A percentile compares a stretch with the other conserved stretches of the same genome.
Conservation (phyloP, 2,113 vertebrate species). For the Myanophis thanlyinensis region DNA sequence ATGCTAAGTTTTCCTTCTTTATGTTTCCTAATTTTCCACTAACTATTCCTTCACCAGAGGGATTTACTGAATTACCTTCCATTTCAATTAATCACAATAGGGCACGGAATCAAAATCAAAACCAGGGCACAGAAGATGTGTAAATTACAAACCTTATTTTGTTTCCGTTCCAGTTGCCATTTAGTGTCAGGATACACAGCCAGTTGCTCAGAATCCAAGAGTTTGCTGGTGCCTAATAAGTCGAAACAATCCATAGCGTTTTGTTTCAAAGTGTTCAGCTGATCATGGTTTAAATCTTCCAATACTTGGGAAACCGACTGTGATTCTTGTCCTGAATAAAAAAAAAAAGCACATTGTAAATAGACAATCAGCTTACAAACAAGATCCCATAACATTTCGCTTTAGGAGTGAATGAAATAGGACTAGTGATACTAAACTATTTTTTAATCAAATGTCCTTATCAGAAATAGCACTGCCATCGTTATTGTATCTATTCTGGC, state of each 20-base stretch:
- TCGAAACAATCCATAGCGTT: background rate
- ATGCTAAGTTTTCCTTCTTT: background rate
- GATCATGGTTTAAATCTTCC: constrained; percentile 5
- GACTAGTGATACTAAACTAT: background rate
- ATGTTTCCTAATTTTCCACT: background rate
- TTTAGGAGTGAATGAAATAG: background rate
- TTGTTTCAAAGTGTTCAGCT: constrained; percentile 5
- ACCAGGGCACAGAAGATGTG: background rate
- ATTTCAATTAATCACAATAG: background rate
- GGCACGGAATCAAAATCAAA: too few species aligned
- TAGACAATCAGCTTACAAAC: background rate
- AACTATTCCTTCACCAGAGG: background rate
- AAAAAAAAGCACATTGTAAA: background rate
- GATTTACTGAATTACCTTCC: background rate
- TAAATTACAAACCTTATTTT: constrained; percentile 7
- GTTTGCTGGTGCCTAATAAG: background rate
- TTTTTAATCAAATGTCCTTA: background rate
- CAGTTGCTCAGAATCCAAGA: background rate
- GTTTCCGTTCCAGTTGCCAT: constrained; percentile 7
- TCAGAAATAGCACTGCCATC: background rate
- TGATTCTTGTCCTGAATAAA: background rate
- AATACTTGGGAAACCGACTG: background rate
- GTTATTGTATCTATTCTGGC: background rate
- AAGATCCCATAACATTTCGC: background rate
- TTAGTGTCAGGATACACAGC: constrained; percentile 14